Evolutionary conservation across 2,113 vertebrate species (phyloP).

Genomic region (Chrysemys picta): DNA sequence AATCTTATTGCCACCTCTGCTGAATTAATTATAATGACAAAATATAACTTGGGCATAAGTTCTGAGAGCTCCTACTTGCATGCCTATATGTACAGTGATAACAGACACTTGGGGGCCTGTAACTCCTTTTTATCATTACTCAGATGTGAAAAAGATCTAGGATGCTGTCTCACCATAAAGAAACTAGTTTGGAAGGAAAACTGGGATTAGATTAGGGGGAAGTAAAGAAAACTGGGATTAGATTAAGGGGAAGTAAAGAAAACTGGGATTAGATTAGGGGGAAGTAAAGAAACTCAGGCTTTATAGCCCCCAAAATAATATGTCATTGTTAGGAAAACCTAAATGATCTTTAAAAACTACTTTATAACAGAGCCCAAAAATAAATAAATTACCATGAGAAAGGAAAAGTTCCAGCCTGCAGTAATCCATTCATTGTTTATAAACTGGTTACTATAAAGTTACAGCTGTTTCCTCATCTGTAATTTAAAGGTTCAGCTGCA

Average conservation of each 20-base stretch:
- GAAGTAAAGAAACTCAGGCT: background rate
- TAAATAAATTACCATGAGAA: background rate
- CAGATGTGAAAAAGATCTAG: background rate
- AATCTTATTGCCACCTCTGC: background rate
- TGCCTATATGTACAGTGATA: background rate
- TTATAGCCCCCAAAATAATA: background rate
- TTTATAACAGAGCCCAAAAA: background rate
- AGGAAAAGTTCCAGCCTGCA: background rate
- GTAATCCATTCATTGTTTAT: background rate
- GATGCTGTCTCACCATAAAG: background rate
- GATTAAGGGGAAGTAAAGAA: too few species aligned
- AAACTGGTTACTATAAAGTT: background rate
- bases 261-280: background rate
- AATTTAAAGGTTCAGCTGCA: background rate
- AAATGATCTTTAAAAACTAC: background rate
- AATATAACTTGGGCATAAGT: background rate
- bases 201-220: background rate
- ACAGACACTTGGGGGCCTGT: background rate
- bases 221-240: background rate
- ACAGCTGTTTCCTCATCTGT: background rate
- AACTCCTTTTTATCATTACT: background rate
- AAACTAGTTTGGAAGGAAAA: background rate
- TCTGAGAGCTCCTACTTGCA: background rate
- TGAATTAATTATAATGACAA: background rate
- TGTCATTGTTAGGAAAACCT: background rate